phyloP scores from a whole-genome alignment of 2,113 vertebrate genomes.

The Myrmophylax atrothorax region DNA sequence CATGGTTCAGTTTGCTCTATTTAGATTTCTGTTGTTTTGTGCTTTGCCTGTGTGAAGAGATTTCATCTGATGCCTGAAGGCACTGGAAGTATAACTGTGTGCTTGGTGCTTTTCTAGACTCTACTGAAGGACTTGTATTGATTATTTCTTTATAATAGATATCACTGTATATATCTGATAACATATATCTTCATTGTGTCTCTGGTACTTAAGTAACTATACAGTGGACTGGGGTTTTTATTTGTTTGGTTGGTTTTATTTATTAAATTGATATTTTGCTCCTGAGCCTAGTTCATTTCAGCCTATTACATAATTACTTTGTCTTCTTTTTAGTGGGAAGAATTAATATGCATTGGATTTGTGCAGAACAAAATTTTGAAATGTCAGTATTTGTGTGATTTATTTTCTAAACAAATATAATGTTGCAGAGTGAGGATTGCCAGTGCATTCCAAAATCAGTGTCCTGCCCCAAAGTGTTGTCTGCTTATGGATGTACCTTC shows the following conservation, averaged over 20 bases:
- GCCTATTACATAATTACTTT: slow-evolving; percentile 20
- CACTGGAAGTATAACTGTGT: not conserved
- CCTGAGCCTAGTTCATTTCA: slow-evolving; percentile 22
- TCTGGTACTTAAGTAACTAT: slow-evolving; percentile 43
- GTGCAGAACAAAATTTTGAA: not conserved
- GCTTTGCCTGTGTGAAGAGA: not conserved
- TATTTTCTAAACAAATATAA: not conserved
- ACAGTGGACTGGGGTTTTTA: not conserved
- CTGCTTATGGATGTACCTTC: not conserved
- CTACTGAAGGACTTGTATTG: not conserved
- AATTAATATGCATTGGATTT: not conserved
- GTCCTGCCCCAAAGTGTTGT: not conserved
- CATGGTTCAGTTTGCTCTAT: not conserved
- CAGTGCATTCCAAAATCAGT: not conserved
- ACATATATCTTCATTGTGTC: not conserved
- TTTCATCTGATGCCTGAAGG: not conserved
- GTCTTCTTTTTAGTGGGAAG: not conserved
- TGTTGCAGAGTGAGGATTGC: not conserved
- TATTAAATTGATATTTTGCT: slow-evolving; percentile 35
- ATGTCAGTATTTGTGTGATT: not conserved
- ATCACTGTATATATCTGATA: slow-evolving; percentile 2
- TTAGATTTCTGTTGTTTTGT: not conserved
- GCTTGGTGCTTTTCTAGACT: slow-evolving; percentile 8
- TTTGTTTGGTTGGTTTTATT: not conserved
- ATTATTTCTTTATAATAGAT: not conserved